phyloP scores from a whole-genome alignment of 2,113 vertebrate genomes.

The Agapornis roseicollis region DNA sequence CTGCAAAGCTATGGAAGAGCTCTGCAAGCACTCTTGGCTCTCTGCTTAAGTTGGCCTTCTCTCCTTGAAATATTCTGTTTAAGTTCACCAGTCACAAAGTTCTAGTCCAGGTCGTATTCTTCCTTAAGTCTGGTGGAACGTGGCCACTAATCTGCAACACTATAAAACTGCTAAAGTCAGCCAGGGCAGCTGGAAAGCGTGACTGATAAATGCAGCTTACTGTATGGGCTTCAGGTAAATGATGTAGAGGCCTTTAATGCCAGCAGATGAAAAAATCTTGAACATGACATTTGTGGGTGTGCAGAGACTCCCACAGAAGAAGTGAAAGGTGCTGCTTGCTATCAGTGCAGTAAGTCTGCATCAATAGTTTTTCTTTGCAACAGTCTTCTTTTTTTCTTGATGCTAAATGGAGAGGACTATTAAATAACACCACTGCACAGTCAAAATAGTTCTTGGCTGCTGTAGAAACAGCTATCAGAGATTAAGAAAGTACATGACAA shows the following conservation, averaged over 20 bases:
- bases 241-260: background rate
- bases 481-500: background rate
- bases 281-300: background rate
- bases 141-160: background rate
- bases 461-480: slow-evolving; percentile 9
- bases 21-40: background rate
- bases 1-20: background rate
- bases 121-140: background rate
- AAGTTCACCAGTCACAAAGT: background rate
- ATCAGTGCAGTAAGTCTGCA: background rate
- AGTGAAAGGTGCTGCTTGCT: background rate
- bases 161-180: background rate
- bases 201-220: background rate
- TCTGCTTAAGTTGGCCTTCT: background rate
- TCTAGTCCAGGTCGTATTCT: background rate
- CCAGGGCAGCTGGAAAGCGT: background rate
- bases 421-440: background rate
- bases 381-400: background rate
- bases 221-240: background rate
- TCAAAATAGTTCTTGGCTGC: background rate
- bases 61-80: background rate
- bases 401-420: background rate
- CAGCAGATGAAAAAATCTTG: background rate
- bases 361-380: background rate
- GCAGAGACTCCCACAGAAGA: background rate